phyloP scores from a whole-genome alignment of 1,140 invertebrate species.

The Listronotus oregonensis region DNA sequence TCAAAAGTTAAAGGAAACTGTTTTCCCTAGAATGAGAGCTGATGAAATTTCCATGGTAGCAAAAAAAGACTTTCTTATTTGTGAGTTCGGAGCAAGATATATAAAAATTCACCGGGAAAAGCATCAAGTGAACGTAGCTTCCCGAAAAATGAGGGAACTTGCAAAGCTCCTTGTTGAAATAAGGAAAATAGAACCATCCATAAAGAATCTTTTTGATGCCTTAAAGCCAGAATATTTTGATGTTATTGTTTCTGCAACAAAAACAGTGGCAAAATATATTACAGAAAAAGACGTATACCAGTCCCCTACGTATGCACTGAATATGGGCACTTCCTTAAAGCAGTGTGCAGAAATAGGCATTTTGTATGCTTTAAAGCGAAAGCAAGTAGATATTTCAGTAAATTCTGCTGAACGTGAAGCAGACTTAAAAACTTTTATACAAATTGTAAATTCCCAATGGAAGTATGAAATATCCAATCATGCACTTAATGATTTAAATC shows the following conservation, averaged over 20 bases:
- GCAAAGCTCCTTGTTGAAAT: conserved; percentile 46
- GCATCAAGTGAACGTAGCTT: conserved; percentile 45
- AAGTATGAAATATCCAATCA: conserved; percentile 49
- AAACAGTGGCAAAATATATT: conserved; percentile 35
- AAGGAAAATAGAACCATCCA: conserved; percentile 40
- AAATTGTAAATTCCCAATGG: conserved; percentile 48
- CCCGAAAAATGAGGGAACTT: conserved; percentile 48
- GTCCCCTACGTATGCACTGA: conserved; percentile 37
- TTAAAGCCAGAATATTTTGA: conserved; percentile 44
- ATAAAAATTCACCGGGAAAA: conserved; percentile 48
- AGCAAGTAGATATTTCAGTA: conserved; percentile 10
- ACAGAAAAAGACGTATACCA: conserved; percentile 24
- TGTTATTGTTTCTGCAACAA: conserved; percentile 29
- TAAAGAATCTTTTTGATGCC: conserved; percentile 38
- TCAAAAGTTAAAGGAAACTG: conserved; percentile 20
- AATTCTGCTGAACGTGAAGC: conserved; percentile 40
- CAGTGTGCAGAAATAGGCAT: conserved; percentile 40
- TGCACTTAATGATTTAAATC: conserved; percentile 38
- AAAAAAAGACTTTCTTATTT: conserved; percentile 46
- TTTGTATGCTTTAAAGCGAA: conserved; percentile 23
- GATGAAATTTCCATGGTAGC: conserved; percentile 39
- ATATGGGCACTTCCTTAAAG: conserved; percentile 40
- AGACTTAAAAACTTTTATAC: conserved; percentile 47
- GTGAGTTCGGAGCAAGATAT: conserved; percentile 47
- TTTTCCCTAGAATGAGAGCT: conserved; percentile 37